Evolutionary conservation across 2,797 vertebrate species (phyloP).

Genomic region (Falco naumanni): DNA sequence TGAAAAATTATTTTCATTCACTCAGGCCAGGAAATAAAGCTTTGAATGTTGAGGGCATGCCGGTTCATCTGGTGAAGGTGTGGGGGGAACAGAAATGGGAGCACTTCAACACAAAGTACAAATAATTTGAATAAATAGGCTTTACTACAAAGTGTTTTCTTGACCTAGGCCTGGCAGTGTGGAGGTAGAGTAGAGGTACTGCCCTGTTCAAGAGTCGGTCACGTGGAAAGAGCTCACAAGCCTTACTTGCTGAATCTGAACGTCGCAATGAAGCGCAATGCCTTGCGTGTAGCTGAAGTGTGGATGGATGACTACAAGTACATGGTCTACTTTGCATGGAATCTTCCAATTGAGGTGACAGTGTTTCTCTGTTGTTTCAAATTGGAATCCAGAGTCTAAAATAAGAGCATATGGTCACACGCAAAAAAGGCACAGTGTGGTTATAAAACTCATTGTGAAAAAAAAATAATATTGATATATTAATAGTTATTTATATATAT

Average conservation of each 20-base stretch:
- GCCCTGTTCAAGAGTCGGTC: slow-evolving; percentile 60
- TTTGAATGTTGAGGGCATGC: background rate
- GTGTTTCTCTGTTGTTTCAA: background rate
- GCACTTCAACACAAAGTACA: background rate
- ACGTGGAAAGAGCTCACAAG: slow-evolving; percentile 70
- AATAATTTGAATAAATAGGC: background rate
- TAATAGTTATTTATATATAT: background rate
- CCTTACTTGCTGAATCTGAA: slow-evolving; percentile 47
- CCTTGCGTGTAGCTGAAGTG: slow-evolving; percentile 58
- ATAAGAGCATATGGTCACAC: background rate
- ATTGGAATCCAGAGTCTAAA: background rate
- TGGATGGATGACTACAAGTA: slow-evolving; percentile 74
- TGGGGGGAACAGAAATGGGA: background rate
- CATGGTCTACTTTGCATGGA: slow-evolving; percentile 71
- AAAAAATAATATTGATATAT: background rate
- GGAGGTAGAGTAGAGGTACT: slow-evolving; percentile 67
- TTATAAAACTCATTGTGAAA: background rate
- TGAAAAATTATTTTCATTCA: background rate
- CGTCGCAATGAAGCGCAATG: background rate
- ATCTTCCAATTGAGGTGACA: slow-evolving; percentile 52
- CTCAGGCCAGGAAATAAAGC: background rate
- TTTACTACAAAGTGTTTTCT: background rate
- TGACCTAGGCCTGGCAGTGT: slow-evolving; percentile 70
- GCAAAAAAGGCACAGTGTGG: background rate
- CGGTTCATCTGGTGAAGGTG: background rate